Conservation (phyloP, 2,888 invertebrate species). For the Diaprepes abbreviatus region DNA sequence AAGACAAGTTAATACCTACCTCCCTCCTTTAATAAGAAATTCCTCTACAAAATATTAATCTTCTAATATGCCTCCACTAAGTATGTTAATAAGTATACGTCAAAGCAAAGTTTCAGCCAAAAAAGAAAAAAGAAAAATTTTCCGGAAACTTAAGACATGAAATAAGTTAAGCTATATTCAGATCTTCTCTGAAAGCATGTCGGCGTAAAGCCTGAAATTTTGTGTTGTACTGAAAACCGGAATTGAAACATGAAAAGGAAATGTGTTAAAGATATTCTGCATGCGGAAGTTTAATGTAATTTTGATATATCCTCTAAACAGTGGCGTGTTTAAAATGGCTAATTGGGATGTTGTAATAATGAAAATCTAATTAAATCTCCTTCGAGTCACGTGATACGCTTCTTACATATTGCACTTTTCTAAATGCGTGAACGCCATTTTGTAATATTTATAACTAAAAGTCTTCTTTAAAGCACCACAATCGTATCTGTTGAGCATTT, state of each 20-base stretch:
- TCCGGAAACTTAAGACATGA: background rate
- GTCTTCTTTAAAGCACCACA: too few relatives aligned
- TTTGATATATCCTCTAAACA: background rate
- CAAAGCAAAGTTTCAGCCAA: background rate
- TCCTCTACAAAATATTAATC: background rate
- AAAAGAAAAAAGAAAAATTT: background rate
- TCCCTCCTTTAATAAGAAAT: too few relatives aligned
- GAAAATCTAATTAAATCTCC: too few relatives aligned
- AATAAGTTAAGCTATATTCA: conserved; percentile 1
- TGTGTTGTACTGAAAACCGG: background rate
- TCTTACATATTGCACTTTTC: too few relatives aligned
- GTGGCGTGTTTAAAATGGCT: too few relatives aligned
- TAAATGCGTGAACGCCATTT: too few relatives aligned
- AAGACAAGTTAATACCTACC: too few relatives aligned
- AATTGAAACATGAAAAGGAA: background rate
- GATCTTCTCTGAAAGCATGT: background rate
- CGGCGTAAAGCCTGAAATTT: conserved; percentile 1
- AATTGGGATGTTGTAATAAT: too few relatives aligned
- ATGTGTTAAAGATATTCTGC: background rate
- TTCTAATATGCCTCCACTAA: background rate
- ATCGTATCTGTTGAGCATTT: too few relatives aligned
- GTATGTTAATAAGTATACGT: background rate
- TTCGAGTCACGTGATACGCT: too few relatives aligned
- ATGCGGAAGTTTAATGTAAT: background rate
- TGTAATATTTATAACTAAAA: too few relatives aligned